Conservation (phyloP, 2,888 invertebrate species). For the Drosophila kuntzei region DNA sequence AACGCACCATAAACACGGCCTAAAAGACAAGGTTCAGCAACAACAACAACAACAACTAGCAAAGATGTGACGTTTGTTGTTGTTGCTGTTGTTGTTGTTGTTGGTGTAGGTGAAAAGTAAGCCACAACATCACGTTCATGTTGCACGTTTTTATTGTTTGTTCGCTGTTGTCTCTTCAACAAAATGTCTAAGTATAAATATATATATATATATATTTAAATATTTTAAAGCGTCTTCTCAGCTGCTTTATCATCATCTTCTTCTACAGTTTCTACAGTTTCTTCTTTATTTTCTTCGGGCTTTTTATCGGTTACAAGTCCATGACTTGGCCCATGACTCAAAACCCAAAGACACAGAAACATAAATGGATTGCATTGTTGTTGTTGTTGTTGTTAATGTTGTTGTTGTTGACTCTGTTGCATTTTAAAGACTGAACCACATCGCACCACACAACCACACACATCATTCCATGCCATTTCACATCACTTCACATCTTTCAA, state of each 20-base stretch:
- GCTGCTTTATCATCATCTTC: conserved; percentile 7
- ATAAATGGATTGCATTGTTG: conserved; percentile 57
- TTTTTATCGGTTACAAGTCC: conserved; percentile 31
- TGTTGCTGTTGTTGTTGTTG: conserved; percentile 14
- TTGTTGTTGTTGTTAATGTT: not conserved
- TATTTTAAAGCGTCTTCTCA: conserved; percentile 25
- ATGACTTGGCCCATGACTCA: conserved; percentile 47
- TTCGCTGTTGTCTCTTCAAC: conserved; percentile 12
- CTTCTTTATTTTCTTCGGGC: conserved; percentile 20
- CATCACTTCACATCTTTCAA: conserved; percentile 5
- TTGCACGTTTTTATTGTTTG: conserved; percentile 47
- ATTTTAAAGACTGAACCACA: not conserved
- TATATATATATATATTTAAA: not conserved
- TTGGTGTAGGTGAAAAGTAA: conserved; percentile 56
- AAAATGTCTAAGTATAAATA: not conserved
- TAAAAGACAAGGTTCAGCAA: conserved; percentile 43
- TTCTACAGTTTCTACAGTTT: not conserved
- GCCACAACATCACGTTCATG: conserved; percentile 57
- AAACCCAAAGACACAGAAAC: conserved; percentile 56
- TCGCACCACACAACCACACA: not conserved
- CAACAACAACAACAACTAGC: conserved; percentile 21
- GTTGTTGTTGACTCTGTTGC: not conserved
- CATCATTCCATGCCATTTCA: conserved; percentile 7
- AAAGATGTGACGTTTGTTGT: conserved; percentile 8
- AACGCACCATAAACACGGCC: conserved; percentile 32